Base-by-base conservation (phyloP, 2,888 invertebrate species). In the Penaeus monodon region DNA sequence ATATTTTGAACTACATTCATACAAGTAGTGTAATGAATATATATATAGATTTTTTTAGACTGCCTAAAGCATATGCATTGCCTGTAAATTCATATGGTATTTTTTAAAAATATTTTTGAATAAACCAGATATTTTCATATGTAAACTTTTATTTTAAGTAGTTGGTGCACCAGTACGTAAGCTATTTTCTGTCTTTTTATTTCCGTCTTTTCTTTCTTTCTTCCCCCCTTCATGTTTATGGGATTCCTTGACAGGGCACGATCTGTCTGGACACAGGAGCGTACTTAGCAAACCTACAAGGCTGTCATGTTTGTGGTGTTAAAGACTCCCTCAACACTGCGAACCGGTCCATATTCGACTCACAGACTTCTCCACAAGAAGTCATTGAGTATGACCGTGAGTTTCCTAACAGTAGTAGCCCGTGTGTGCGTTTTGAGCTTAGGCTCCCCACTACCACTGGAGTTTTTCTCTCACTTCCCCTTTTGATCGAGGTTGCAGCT, bases 181-280 rank as follows among this genome's bases (percentile, higher is more conserved):
- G 57, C 24, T 57, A 29, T 79, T 24, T 79, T 8, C n/a, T 20
- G n/a, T 24, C 27, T 6, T 57, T 49, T 29, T 79, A 63, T 79
- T 10, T 22, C 17, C 10, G 7, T 57, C 22, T 17, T 14, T 49
- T 14, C 44, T 57, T n/a, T 44, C 17, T 77, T 22, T 77, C 27
- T n/a, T 44, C 33, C 77, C 44, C 22, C 77, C 33, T 77, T 14
- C n/a, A 77, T 33, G 14, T 77, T 73, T 44, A 73, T 38, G n/a
- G 57, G 66, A 63, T 79, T 65, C 24, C 76, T 64, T 63, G 65
- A 10, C 74, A 90, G 90, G 90, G 90, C 27, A 87, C 86, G 29
- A 49, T 88, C 57, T 90, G 90, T 85, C 90, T 90, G 78, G 90
- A 90, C 80, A 82, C 90, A 7, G 90, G 90, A 44, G 81, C 90